phyloP scores from a whole-genome alignment of 2,888 invertebrate genomes.

The Eristalinus aeneus region DNA sequence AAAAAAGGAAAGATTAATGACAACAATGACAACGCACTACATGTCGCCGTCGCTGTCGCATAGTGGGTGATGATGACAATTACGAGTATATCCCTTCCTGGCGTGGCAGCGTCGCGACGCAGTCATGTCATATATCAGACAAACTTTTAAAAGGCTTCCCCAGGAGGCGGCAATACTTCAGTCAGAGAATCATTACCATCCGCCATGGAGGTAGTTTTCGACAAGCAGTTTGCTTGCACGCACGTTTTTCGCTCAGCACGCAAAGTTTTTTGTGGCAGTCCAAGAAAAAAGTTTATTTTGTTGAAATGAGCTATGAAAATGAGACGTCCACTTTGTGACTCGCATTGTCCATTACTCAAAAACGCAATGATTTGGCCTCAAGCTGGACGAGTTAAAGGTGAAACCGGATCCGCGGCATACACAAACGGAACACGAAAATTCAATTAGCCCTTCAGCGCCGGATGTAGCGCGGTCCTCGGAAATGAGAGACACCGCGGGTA shows the following conservation, averaged over 20 bases:
- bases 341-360: background rate
- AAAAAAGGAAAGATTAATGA: constrained; percentile 62
- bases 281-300: background rate
- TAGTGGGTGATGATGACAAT: constrained; percentile 48
- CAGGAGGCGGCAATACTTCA: constrained; percentile 26
- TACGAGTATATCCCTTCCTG: constrained; percentile 50
- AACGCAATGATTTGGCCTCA: background rate
- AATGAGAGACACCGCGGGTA: background rate
- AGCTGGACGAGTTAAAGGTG: background rate
- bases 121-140: constrained; percentile 63
- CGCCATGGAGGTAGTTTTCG: background rate
- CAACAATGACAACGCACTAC: constrained; percentile 56
- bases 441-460: constrained; percentile 17
- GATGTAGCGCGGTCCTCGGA: background rate
- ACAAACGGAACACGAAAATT: constrained; percentile 16
- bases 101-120: constrained; percentile 28
- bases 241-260: background rate
- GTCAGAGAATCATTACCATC: background rate
- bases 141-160: constrained; percentile 34
- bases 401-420: background rate
- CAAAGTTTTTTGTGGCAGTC: background rate
- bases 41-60: background rate
- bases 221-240: constrained; percentile 12
- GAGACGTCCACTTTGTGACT: background rate
- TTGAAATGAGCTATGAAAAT: background rate